Percentiles rank a stretch among this genome's conserved stretches.
Evolutionary conservation across 1,140 invertebrate species (phyloP).

Genomic region (Aphis gossypii): DNA sequence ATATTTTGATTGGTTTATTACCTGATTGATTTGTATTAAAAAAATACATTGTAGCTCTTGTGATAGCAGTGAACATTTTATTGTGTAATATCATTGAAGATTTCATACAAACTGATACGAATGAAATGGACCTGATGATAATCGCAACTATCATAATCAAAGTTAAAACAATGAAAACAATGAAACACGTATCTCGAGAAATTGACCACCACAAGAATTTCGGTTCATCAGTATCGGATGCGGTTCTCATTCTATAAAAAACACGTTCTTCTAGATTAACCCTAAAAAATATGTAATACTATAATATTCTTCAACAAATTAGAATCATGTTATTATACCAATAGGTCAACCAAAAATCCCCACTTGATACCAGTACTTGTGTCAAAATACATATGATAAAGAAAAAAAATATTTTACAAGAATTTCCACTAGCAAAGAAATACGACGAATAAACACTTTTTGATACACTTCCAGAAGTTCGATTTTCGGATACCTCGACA

Average conservation of each 20-base stretch:
- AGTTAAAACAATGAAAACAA: conserved; percentile 71
- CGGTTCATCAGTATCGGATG: too few species aligned
- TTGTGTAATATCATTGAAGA: conserved; percentile 84
- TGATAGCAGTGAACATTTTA: conserved; percentile 81
- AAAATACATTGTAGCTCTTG: conserved; percentile 84
- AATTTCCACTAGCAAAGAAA: conserved; percentile 73
- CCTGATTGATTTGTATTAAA: conserved; percentile 85
- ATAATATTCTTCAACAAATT: background rate
- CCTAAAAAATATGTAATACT: conserved; percentile 62
- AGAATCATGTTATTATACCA: conserved; percentile 68
- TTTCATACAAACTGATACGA: conserved; percentile 80
- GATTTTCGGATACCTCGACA: conserved; percentile 59
- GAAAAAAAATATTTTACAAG: conserved; percentile 69
- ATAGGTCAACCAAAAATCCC: conserved; percentile 80
- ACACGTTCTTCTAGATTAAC: conserved; percentile 66
- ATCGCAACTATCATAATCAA: conserved; percentile 69
- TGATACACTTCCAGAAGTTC: conserved; percentile 60
- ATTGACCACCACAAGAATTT: conserved; percentile 32
- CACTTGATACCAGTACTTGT: conserved; percentile 74
- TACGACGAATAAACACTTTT: conserved; percentile 74
- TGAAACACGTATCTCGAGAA: conserved; percentile 66
- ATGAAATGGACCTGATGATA: conserved; percentile 72
- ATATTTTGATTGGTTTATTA: conserved; percentile 56
- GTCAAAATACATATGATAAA: conserved; percentile 71
- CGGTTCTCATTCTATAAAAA: background rate